Evolutionary conservation across 2,113 vertebrate species (phyloP), one percentile per base, ranked within the genome.

Genomic region (Spizaetus ornatus): DNA sequence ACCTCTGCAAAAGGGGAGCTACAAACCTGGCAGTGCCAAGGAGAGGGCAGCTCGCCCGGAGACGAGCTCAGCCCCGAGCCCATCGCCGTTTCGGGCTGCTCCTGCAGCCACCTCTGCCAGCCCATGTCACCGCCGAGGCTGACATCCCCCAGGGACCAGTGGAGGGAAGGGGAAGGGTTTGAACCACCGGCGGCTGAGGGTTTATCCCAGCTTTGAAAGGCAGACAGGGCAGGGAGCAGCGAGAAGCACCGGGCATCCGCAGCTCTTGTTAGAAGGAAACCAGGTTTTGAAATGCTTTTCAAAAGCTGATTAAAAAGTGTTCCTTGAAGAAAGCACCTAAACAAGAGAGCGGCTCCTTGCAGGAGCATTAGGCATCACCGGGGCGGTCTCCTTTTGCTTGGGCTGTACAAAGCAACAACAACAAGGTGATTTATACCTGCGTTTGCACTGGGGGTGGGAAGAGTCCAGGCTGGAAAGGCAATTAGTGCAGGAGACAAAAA

Each of bases 401-500:
- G 26, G 40, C 42, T 45, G 53, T 25, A 50, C 53, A 53, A 38
- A 93, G 69, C 48, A 43, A 42, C 65, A 74, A 20, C 38, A 62
- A 47, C 36, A 29, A 62, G 32, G 42, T 32, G 36, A 73, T 70
- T 87, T 38, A 7, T 53, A 47, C 26, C 72, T n/a, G 67, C 27
- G 29, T 59, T 77, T 73, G 86, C 42, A 32, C 62, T 25, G 26
- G 20, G 40, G 13, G n/a, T 79, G 80, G 38, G 80, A n/a, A 81
- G 34, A 86, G 15, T 12, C 82, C 1, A 4, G 36, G 76, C 55
- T 29, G 22, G 31, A 88, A 69, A 74, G 69, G 77, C 59, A 93
- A 89, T 79, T 71, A 93, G 42, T 20, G 52, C 61, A 79, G 56
- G 32, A 74, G 50, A 86, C 82, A 78, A 83, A 90, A 86, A 83